A percentile compares a stretch with the other conserved stretches of the same genome.
Evolutionary conservation across 1,140 invertebrate genomes (phyloP).

Genomic region (Formica selysi): DNA sequence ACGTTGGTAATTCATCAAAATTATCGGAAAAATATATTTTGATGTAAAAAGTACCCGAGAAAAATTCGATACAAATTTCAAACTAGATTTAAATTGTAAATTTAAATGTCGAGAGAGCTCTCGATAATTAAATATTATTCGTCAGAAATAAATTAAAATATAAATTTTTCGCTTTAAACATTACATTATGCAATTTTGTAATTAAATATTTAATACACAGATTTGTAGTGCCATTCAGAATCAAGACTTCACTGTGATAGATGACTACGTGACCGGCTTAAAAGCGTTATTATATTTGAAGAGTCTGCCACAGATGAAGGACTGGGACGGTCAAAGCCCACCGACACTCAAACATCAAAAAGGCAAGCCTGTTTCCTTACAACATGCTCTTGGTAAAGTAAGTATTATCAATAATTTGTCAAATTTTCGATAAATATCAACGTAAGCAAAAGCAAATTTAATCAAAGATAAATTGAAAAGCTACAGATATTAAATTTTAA

Average conservation of each 20-base stretch:
- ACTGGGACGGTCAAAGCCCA: slow-evolving; percentile 98
- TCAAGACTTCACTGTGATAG: slow-evolving; percentile 98
- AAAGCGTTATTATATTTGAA: slow-evolving; percentile 96
- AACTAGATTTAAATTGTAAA: no score
- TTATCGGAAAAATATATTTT: no score
- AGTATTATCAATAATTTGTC: slow-evolving; percentile 40
- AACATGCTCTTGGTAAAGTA: slow-evolving; percentile 90
- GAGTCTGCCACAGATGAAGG: slow-evolving; percentile 88
- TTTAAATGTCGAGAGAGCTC: no score
- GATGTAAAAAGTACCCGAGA: no score
- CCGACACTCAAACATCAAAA: slow-evolving; percentile 96
- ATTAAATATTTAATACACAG: slow-evolving; percentile 82
- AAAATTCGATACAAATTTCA: no score
- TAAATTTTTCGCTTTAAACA: no score
- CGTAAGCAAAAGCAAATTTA: background rate
- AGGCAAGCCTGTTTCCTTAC: slow-evolving; percentile 92
- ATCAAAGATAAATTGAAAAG: background rate
- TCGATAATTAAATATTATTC: no score
- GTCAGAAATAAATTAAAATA: no score
- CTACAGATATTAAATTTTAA: background rate
- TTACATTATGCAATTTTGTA: background rate
- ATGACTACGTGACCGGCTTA: slow-evolving; percentile 97
- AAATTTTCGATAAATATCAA: background rate
- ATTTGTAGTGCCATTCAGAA: slow-evolving; percentile 99
- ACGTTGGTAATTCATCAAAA: no score